These are phyloP conservation scores for Channa argus DNA, from an alignment of 2,113 vertebrate genomes.

Conservation along the genomic window DNA sequence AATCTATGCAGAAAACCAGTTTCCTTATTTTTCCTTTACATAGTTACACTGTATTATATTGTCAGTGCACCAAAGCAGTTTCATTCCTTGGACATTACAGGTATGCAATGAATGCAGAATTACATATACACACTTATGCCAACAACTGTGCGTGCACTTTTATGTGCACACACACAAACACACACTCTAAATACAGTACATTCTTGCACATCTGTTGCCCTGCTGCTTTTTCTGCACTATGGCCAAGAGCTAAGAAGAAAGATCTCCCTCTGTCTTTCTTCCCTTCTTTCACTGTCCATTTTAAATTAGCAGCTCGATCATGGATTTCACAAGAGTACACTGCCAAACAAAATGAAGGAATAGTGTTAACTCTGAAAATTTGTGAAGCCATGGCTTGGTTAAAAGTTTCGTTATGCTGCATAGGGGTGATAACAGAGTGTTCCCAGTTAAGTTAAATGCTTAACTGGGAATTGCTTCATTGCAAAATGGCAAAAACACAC, in stretches of 20 bases:
- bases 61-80: slow-evolving; percentile 4
- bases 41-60: not conserved
- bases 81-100: slow-evolving; percentile 17
- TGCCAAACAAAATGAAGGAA: not conserved
- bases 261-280: not conserved
- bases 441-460: too few species aligned
- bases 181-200: slow-evolving; percentile 24
- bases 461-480: not conserved
- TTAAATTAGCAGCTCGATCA: not conserved
- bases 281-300: not conserved
- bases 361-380: not conserved
- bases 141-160: not conserved
- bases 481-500: not conserved
- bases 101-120: slow-evolving; percentile 32
- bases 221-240: slow-evolving; percentile 41
- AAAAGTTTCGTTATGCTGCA: not conserved
- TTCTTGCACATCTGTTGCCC: slow-evolving; percentile 62
- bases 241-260: slow-evolving; percentile 19
- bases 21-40: too few species aligned
- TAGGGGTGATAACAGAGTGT: not conserved
- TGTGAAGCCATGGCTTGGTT: not conserved
- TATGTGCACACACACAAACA: not conserved
- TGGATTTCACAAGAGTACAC: not conserved
- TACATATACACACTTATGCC: not conserved
- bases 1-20: too few species aligned